phyloP scores from a whole-genome alignment of 2,797 vertebrate genomes.

The Propithecus perrieri region DNA sequence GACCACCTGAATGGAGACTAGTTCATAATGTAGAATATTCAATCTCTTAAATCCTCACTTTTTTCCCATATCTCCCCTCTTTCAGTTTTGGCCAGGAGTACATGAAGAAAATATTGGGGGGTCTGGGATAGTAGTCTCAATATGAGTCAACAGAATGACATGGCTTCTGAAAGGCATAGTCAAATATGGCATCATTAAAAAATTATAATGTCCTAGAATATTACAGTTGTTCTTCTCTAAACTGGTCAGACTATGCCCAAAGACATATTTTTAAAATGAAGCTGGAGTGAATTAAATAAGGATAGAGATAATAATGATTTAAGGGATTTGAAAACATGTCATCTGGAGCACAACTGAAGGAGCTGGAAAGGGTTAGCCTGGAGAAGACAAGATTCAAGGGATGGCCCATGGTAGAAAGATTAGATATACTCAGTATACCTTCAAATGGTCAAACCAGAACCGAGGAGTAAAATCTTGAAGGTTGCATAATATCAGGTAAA shows the following conservation, averaged over 20 bases:
- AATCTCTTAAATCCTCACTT: not conserved
- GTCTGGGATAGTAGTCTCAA: not conserved
- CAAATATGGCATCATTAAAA: not conserved
- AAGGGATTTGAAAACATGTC: constrained; percentile 2
- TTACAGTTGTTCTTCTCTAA: not conserved
- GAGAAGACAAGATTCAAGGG: not conserved
- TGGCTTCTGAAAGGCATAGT: not conserved
- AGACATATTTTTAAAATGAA: not conserved
- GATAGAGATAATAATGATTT: not conserved
- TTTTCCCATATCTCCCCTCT: not conserved
- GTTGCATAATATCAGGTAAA: not conserved
- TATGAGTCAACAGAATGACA: not conserved
- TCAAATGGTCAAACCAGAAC: not conserved
- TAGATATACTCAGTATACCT: not conserved
- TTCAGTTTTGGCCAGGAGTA: not conserved
- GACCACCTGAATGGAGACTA: not conserved
- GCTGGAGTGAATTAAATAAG: not conserved
- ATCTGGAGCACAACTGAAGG: not conserved
- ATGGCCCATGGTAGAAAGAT: not conserved
- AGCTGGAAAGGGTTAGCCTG: not conserved
- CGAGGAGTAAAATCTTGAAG: not conserved
- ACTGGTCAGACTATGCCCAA: not conserved
- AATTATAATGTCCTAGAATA: not conserved
- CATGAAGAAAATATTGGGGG: not conserved
- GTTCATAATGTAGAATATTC: not conserved